These are phyloP conservation scores for Limulus polyphemus DNA, from an alignment of 2,888 invertebrate species.

Conservation along the genomic window DNA sequence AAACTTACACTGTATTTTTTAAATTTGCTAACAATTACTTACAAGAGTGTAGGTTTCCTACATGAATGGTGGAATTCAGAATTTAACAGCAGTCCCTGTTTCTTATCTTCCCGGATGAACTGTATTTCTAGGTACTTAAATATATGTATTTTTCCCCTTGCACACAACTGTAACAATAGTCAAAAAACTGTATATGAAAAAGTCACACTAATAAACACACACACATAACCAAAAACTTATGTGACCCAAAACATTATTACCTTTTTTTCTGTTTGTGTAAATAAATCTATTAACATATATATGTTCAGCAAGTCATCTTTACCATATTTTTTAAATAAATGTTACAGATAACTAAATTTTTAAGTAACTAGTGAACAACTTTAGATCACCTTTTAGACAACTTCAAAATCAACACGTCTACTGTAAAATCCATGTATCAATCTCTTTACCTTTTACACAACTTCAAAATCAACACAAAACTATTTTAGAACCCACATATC, in stretches of 20 bases:
- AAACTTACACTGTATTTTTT: not conserved
- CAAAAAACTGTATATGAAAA: slow-evolving; percentile 1
- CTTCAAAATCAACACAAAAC: too few relatives aligned
- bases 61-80: slow-evolving; percentile 22
- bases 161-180: slow-evolving; percentile 55
- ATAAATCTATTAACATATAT: not conserved
- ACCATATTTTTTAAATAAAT: slow-evolving; percentile 3
- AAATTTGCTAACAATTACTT: slow-evolving; percentile 4
- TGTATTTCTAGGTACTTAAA: slow-evolving; percentile 87
- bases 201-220: not conserved
- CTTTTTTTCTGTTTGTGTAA: slow-evolving; percentile 4
- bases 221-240: slow-evolving; percentile 1
- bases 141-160: slow-evolving; percentile 83
- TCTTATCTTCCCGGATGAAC: slow-evolving; percentile 55
- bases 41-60: slow-evolving; percentile 21
- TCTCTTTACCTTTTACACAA: too few relatives aligned
- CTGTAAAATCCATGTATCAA: too few relatives aligned
- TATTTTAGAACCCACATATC: too few relatives aligned
- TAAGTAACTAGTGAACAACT: too few relatives aligned
- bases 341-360: too few relatives aligned
- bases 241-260: not conserved
- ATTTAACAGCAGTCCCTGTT: slow-evolving; percentile 30
- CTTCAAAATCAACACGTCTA: too few relatives aligned
- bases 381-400: too few relatives aligned
- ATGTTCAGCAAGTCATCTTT: not conserved